Base-by-base conservation (phyloP, 2,797 vertebrate genomes). In the Siniperca undulata region DNA sequence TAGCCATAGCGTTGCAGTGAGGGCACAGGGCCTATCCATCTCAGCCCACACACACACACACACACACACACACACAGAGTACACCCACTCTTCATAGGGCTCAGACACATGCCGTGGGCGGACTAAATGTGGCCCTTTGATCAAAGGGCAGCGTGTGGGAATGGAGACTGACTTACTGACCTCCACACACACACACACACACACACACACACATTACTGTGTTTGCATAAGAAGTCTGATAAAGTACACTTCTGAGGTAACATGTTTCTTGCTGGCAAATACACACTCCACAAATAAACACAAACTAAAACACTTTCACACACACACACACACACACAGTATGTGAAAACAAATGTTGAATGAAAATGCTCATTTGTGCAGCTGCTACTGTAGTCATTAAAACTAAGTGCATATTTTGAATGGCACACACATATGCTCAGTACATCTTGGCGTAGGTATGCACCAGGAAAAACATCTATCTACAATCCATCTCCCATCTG, bases 91-190 rank as follows among this genome's bases (percentile, higher is more conserved):
- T 55, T 93, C 91, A 91, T 89, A 86, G 89, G 90, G 85, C 88
- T 84, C 82, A 84, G 82, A 92, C 89, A 89, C 91, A 90, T 40
- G 84, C 56, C 66, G 88, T 91, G 88, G 91, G 92, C 58, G 81
- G 87, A 91, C 86, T 82, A 90, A 94, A 91, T 86, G 85, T 81
- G 88, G 85, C 78, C 87, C 88, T 93, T 88, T 92, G 92, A 94
- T 93, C 87, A 91, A 86, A 90, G 88, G 82, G 77, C 87, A 84
- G 84, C 73, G 40, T 85, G 88, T 78, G 88, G 88, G 88, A 88
- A 83, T 77, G 86, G 88, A 92, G 82, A 64, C 74, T 46, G 88
- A 88, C 87, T 88, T 86, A 53, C 67, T 93, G 90, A 91, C 90
- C 91, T 81, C 72, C 73, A 48, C 73, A 30, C 69, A 62, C 58